Base-by-base conservation (phyloP, 35 echinoderm and acorn worm species). In the Apostichopus japonicus region DNA sequence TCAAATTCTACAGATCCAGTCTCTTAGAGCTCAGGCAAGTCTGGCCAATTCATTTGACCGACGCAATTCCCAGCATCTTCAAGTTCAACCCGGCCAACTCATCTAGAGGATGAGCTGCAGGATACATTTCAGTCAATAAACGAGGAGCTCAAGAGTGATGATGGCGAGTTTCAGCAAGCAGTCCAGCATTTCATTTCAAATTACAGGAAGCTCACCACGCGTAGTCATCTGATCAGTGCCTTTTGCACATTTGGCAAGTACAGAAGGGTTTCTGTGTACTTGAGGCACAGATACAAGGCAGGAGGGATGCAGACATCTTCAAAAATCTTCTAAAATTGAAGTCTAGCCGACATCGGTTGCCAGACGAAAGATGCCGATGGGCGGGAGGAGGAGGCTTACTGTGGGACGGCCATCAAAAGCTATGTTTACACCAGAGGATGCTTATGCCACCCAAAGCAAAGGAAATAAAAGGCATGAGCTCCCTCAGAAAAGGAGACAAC, bases 211-310 rank as follows among this genome's bases (percentile, higher is more conserved):
- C 57, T 94, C 14, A 92, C 77, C 5, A 86, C 93, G 27, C 89
- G 91, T 51, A 92, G 90, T 57, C 55, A 87, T 25, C 90, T 94
- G 11, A 61, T 92, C 24, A 91, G 86, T 55, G 77, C 90, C 7
- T 77, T 94, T 54, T 23, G 4, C 9, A 92, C 93, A 70, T 94
- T n/a, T n/a, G n/a, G n/a, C n/a, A n/a, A n/a, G n/a, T n/a, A n/a
- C n/a, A n/a, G n/a, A n/a, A n/a, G n/a, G 79, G 62, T 24, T 13
- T 13, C 67, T 58, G 56, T 53, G 70, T 24, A 13, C 8, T 53
- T 71, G 23, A 67, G 19, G 57, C 65, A 65, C 19, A 93, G 73
- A 81, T 21, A 67, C 23, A 90, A 77, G 15, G 13, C 1, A 56
- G 72, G 24, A 16, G n/a, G 72, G 6, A 57, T 91, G 5, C 13